Percentiles rank a stretch among this genome's conserved stretches.
phyloP scores from a whole-genome alignment of 2,797 vertebrate genomes.

The Chelmon rostratus region DNA sequence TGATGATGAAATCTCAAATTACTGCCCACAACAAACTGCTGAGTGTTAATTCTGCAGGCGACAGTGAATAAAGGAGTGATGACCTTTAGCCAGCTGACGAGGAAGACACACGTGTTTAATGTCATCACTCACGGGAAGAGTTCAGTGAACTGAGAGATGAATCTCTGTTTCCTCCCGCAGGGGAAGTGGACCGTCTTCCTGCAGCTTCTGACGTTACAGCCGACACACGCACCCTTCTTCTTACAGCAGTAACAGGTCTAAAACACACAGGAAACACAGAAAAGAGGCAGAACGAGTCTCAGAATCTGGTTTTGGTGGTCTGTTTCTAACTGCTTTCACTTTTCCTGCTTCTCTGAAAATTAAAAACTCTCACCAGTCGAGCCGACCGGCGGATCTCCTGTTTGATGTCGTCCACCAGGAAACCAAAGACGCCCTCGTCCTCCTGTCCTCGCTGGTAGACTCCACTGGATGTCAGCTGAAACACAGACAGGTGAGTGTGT shows the following conservation, averaged over 20 bases:
- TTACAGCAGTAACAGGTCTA: constrained; percentile 91
- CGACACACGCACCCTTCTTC: constrained; percentile 92
- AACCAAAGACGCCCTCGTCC: constrained; percentile 92
- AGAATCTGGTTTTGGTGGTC: background rate
- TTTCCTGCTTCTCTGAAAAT: no score
- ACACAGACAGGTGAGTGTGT: background rate
- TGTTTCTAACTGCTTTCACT: background rate
- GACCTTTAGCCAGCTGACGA: no score
- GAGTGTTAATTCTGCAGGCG: no score
- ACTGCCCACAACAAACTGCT: no score
- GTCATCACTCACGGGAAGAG: constrained; percentile 90
- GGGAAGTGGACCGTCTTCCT: constrained; percentile 92
- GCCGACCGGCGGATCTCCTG: constrained; percentile 90
- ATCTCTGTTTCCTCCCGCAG: constrained; percentile 89
- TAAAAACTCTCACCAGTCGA: constrained; percentile 93
- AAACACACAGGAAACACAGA: constrained; percentile 3
- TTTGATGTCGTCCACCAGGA: constrained; percentile 92
- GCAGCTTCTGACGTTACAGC: constrained; percentile 90
- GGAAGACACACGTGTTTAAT: no score
- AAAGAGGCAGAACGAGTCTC: no score
- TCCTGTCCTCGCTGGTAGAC: constrained; percentile 95
- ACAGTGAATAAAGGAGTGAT: no score
- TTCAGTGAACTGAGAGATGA: constrained; percentile 93
- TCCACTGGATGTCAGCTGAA: constrained; percentile 94
- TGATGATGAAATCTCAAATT: no score